Base-by-base conservation (phyloP, 2,797 vertebrate genomes). In the Takifugu ocellatus region DNA sequence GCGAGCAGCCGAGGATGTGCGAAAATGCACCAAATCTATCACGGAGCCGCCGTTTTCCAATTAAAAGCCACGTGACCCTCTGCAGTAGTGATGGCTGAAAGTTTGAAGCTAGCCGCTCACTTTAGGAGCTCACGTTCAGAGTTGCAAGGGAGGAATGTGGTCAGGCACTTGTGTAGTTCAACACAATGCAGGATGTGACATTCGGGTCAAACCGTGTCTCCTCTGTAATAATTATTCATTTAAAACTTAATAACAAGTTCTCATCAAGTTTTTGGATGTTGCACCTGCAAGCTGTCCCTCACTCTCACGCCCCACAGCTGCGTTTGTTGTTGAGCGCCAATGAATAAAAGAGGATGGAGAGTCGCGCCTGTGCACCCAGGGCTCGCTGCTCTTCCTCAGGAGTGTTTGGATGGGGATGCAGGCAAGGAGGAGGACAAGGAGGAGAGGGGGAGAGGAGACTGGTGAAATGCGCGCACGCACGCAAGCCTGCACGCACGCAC, bases 111-210 rank as follows among this genome's bases (percentile, higher is more conserved):
- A 74, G 78, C 78, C 76, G 60, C 74, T 84, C 83, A 80, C 87
- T 88, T 77, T 72, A 86, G 75, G 77, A 82, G 82, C 75, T 86
- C 74, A 65, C 59, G 76, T 59, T 74, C 33, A 54, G 70, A 78
- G 70, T 68, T 78, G 78, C 63, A 78, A 73, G 16, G 43, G n/a
- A 66, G 78, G 77, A 81, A 58, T 74, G 83, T 75, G 76, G 75
- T 81, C 69, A 46, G 4, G 17, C 72, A 66, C 83, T 87, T 82
- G 77, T 75, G 79, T 54, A 68, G 74, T 83, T 82, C 77, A 81
- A 79, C 73, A 78, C 85, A 87, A 67, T 88, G 86, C 88, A 87
- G 84, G 81, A 77, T 77, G 3, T 6, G 17, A 17, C 7, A 17
- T 21, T 46, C n/a, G 17, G 16, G 16, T 46, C 6, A 46, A 46